Percentiles rank a stretch among this genome's conserved stretches.
Conservation (phyloP, 1,140 invertebrate genomes). For the Caenorhabditis latens region DNA sequence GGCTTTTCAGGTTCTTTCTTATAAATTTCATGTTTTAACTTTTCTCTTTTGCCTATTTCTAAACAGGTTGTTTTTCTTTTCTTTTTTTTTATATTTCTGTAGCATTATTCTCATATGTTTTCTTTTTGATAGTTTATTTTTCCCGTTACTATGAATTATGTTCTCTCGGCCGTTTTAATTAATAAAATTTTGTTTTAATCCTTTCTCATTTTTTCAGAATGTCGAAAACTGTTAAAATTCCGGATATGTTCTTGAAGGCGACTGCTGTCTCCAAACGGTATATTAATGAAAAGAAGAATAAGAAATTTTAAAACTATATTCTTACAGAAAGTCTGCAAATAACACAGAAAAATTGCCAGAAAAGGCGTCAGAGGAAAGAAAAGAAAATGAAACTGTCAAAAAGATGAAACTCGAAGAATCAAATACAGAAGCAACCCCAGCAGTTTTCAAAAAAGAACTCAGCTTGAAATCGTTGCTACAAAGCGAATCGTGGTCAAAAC, state of each 20-base stretch:
- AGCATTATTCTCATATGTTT: too few species aligned
- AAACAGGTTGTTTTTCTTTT: too few species aligned
- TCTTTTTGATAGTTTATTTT: too few species aligned
- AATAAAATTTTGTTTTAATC: neutral
- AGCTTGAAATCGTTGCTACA: conserved; percentile 3
- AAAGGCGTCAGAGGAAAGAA: neutral
- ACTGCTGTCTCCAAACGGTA: conserved; percentile 29
- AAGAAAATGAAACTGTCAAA: conserved; percentile 9
- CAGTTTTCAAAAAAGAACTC: neutral
- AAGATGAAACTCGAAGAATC: neutral
- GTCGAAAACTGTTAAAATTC: conserved; percentile 60
- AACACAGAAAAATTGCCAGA: neutral
- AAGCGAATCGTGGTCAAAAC: conserved; percentile 37
- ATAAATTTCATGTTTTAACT: too few species aligned
- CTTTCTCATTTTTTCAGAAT: conserved; percentile 39
- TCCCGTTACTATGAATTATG: too few species aligned
- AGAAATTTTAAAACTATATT: neutral
- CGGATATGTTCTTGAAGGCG: conserved; percentile 64
- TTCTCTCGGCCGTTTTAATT: neutral
- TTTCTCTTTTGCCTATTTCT: too few species aligned
- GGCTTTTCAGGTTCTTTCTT: too few species aligned
- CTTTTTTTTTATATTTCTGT: too few species aligned
- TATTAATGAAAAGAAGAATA: neutral
- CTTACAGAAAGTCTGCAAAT: conserved; percentile 11
- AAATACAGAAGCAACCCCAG: neutral